Evolutionary conservation across 2,113 vertebrate genomes (phyloP).

Genomic region (Xenotilapia leptura): DNA sequence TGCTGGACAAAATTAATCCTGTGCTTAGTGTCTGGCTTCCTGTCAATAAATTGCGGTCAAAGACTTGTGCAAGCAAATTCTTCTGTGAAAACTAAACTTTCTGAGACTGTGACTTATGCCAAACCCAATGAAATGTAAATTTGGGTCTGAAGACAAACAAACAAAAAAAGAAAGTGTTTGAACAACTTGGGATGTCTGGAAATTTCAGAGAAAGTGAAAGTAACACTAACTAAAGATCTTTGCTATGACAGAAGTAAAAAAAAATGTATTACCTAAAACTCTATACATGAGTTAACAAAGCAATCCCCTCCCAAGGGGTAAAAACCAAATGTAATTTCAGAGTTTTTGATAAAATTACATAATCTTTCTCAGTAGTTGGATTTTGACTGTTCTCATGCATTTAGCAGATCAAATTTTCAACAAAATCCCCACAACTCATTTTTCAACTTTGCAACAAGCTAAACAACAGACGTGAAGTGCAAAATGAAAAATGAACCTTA

Average conservation of each 20-base stretch:
- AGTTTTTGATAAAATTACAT: background rate
- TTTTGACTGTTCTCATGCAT: background rate
- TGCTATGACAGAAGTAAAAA: background rate
- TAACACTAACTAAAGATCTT: background rate
- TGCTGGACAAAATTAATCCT: background rate
- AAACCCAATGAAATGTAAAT: conserved; percentile 46
- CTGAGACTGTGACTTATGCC: background rate
- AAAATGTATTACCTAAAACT: background rate
- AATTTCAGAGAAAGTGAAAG: background rate
- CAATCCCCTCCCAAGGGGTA: background rate
- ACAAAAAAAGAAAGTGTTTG: background rate
- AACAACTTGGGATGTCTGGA: background rate
- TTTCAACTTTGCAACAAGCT: background rate
- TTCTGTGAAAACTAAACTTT: background rate
- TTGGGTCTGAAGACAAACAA: background rate
- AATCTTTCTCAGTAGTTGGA: background rate
- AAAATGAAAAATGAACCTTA: background rate
- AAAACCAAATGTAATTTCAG: background rate
- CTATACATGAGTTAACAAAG: background rate
- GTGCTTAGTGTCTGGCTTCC: background rate
- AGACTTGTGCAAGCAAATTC: background rate
- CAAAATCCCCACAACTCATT: background rate
- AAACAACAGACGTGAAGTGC: background rate
- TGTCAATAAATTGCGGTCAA: conserved; percentile 1
- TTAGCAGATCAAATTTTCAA: background rate